Percentiles rank a stretch among this genome's conserved stretches.
Conservation (phyloP, 2,797 vertebrate species). For the Sebastes hubbsi region DNA sequence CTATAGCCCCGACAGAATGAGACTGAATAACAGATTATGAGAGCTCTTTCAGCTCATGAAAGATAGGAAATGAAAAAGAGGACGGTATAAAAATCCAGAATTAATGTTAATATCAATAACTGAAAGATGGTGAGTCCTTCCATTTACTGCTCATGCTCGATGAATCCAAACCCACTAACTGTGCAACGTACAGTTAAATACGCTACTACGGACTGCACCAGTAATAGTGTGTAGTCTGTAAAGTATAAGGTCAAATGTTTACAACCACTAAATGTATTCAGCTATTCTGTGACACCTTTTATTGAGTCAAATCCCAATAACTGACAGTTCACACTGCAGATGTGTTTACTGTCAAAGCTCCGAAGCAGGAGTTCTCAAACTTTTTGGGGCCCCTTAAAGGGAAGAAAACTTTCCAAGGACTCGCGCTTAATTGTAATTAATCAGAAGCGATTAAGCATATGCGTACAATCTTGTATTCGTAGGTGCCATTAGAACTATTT, state of each 20-base stretch:
- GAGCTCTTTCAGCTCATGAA: neutral
- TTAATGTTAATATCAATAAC: neutral
- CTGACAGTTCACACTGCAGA: neutral
- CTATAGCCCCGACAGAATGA: conserved; percentile 19
- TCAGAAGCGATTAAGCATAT: too few species aligned
- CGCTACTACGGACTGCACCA: neutral
- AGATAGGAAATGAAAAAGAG: conserved; percentile 29
- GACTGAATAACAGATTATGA: conserved; percentile 21
- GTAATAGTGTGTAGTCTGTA: neutral
- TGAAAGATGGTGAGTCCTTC: neutral
- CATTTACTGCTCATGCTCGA: neutral
- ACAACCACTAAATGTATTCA: neutral
- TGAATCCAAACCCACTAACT: neutral
- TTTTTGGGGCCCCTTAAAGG: too few species aligned
- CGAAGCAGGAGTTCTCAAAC: neutral
- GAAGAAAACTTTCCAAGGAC: too few species aligned
- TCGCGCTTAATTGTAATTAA: too few species aligned
- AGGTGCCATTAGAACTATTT: too few species aligned
- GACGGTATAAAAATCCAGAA: neutral
- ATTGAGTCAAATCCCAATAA: neutral
- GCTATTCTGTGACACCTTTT: neutral
- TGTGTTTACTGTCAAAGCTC: neutral
- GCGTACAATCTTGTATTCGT: too few species aligned
- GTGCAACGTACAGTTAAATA: neutral
- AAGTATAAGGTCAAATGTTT: conserved; percentile 22